phyloP scores from a whole-genome alignment of 2,113 vertebrate species.

The Bettongia penicillata region DNA sequence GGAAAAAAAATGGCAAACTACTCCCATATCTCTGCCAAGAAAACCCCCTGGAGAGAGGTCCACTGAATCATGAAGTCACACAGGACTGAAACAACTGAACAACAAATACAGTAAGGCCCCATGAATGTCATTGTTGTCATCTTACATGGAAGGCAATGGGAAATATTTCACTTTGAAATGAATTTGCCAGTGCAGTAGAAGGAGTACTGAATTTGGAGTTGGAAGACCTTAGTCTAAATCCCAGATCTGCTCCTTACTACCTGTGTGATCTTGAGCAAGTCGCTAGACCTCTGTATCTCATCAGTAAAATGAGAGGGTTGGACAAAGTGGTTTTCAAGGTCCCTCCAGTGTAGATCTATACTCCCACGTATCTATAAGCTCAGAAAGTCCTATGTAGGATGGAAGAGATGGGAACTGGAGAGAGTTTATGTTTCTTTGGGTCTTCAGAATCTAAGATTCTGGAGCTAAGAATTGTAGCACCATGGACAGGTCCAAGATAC shows the following conservation, averaged over 20 bases:
- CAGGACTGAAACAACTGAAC: neutral
- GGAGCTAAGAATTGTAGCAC: constrained; percentile 52
- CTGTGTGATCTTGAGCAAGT: neutral
- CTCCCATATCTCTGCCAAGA: neutral
- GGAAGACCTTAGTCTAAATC: neutral
- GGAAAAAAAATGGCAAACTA: neutral
- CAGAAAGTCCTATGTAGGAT: neutral
- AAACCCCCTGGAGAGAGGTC: neutral
- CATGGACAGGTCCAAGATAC: constrained; percentile 11
- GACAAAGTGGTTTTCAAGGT: neutral
- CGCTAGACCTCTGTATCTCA: neutral
- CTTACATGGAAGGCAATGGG: neutral
- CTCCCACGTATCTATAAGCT: neutral
- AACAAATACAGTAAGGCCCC: neutral
- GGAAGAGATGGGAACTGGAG: neutral
- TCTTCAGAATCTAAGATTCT: neutral
- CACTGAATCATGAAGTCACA: neutral
- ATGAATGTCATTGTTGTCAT: neutral
- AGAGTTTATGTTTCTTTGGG: neutral
- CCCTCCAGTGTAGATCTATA: neutral
- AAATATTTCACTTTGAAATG: constrained; percentile 37
- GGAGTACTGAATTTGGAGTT: neutral
- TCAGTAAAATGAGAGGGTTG: neutral
- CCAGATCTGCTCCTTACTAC: neutral
- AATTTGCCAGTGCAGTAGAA: neutral